These are phyloP conservation scores for Helicoverpa assulta DNA, from an alignment of 2,888 invertebrate genomes.

Conservation along the genomic window DNA sequence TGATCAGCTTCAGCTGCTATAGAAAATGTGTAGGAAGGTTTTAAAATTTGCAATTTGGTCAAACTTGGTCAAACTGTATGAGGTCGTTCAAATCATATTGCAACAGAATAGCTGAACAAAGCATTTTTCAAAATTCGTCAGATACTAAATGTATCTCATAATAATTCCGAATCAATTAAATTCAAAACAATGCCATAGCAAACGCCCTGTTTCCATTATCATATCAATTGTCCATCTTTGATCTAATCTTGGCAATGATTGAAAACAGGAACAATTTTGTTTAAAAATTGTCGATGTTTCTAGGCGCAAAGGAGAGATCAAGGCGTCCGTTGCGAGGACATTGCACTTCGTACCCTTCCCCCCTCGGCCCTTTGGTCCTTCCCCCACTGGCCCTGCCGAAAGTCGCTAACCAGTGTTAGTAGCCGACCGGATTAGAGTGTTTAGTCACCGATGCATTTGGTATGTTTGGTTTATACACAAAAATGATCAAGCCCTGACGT, in stretches of 20 bases:
- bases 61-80: too few relatives aligned
- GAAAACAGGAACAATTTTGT: conserved; percentile 52
- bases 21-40: too few relatives aligned
- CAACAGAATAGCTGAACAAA: conserved; percentile 12
- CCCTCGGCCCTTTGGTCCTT: conserved; percentile 78
- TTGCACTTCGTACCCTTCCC: conserved; percentile 85
- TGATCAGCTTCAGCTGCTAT: too few relatives aligned
- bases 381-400: conserved; percentile 82
- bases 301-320: conserved; percentile 74
- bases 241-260: conserved; percentile 64
- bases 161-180: conserved; percentile 31
- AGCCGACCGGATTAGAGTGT: conserved; percentile 86
- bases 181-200: conserved; percentile 20
- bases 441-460: conserved; percentile 78
- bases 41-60: too few relatives aligned
- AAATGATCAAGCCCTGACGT: conserved; percentile 38
- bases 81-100: not conserved
- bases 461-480: conserved; percentile 70
- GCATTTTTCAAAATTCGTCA: conserved; percentile 8
- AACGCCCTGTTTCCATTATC: conserved; percentile 43
- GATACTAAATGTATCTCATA: conserved; percentile 10
- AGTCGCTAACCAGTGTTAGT: conserved; percentile 84
- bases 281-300: conserved; percentile 77
- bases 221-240: conserved; percentile 54
- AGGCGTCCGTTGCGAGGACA: conserved; percentile 89